These are phyloP conservation scores for Rhinichthys klamathensis DNA, from an alignment of 2,113 vertebrate species.

Conservation along the genomic window DNA sequence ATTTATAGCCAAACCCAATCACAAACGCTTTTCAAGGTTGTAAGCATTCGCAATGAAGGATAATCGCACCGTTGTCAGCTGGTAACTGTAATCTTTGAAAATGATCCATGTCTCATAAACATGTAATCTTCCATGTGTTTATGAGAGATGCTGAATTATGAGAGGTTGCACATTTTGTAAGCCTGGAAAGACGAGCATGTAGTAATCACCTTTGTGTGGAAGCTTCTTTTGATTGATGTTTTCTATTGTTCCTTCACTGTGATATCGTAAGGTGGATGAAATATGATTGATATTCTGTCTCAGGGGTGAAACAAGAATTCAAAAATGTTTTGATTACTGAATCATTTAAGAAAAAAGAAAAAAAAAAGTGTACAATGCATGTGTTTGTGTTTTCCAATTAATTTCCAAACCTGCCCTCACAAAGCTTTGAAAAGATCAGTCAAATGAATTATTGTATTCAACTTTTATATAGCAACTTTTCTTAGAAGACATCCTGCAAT, in stretches of 20 bases:
- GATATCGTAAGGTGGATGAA: not conserved
- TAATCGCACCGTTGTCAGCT: constrained; percentile 34
- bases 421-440: not conserved
- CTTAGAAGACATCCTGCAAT: not conserved
- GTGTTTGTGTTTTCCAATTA: not conserved
- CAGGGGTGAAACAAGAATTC: not conserved
- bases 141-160: constrained; percentile 36
- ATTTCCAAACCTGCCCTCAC: not conserved
- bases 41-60: constrained; percentile 41
- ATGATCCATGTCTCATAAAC: constrained; percentile 48
- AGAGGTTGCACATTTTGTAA: constrained; percentile 29
- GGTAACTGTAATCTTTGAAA: constrained; percentile 50
- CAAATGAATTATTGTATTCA: not conserved
- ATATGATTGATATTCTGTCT: constrained; percentile 21
- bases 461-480: not conserved
- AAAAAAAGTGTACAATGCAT: not conserved
- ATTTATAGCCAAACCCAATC: constrained; percentile 46
- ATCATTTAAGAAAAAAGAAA: not conserved
- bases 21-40: constrained; percentile 50
- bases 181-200: not conserved
- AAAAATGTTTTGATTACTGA: constrained; percentile 9
- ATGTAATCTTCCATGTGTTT: constrained; percentile 58
- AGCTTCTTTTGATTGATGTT: constrained; percentile 58
- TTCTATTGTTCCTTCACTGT: constrained; percentile 28
- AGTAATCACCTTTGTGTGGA: constrained; percentile 40